phyloP scores from a whole-genome alignment of 2,797 vertebrate species.

The Thripadectes ignobilis region DNA sequence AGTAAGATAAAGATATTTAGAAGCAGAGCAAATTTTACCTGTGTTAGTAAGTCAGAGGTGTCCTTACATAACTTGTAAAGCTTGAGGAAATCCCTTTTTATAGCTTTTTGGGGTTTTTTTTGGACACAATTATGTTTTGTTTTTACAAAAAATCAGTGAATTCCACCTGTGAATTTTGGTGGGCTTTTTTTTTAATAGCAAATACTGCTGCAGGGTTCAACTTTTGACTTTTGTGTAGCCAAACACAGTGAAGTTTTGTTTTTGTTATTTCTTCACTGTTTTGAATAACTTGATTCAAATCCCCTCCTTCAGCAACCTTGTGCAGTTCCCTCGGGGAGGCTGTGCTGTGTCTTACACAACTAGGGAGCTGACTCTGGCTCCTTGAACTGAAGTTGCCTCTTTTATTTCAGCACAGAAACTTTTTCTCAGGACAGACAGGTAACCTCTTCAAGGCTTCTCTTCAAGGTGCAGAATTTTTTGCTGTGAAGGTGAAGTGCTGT shows the following conservation, averaged over 20 bases:
- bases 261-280: neutral
- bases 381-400: neutral
- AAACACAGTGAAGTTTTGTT: neutral
- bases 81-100: constrained; percentile 1
- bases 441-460: neutral
- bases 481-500: neutral
- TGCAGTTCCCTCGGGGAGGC: neutral
- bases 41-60: neutral
- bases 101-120: neutral
- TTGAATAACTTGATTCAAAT: constrained; percentile 2
- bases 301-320: neutral
- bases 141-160: neutral
- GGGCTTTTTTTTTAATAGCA: neutral
- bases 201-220: neutral
- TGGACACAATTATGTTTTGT: neutral
- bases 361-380: neutral
- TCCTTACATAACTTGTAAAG: neutral
- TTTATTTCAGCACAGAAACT: neutral
- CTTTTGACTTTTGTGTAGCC: neutral
- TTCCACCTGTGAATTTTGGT: neutral
- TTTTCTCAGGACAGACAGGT: neutral
- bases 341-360: neutral
- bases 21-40: neutral
- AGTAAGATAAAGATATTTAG: neutral
- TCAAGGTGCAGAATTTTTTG: neutral